Conservation (phyloP, 2,113 vertebrate genomes). For the Diadophis punctatus region DNA sequence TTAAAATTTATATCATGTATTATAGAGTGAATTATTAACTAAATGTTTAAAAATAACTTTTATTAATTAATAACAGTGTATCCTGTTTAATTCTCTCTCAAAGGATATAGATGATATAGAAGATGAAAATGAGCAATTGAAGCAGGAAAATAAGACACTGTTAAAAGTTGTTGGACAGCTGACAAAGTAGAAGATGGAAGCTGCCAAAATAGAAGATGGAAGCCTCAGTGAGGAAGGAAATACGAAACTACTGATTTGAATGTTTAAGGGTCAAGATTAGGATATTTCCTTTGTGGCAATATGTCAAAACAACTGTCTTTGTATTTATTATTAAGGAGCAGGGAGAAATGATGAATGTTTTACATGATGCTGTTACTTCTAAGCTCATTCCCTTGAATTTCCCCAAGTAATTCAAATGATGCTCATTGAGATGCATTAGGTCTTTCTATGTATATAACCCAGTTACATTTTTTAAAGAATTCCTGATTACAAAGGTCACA, state of each 20-base stretch:
- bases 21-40: not conserved
- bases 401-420: slow-evolving; percentile 39
- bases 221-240: slow-evolving; percentile 52
- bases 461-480: slow-evolving; percentile 31
- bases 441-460: slow-evolving; percentile 39
- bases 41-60: not conserved
- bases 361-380: slow-evolving; percentile 62
- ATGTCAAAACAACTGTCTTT: slow-evolving; percentile 67
- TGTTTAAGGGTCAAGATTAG: slow-evolving; percentile 58
- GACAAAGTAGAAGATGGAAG: slow-evolving; percentile 88
- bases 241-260: slow-evolving; percentile 77
- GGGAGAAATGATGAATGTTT: slow-evolving; percentile 62
- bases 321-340: slow-evolving; percentile 77
- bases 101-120: slow-evolving; percentile 98
- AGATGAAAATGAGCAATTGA: slow-evolving; percentile 97
- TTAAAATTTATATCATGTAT: not conserved
- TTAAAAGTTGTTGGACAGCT: slow-evolving; percentile 98
- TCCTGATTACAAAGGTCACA: slow-evolving; percentile 46
- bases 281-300: slow-evolving; percentile 67
- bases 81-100: slow-evolving; percentile 34
- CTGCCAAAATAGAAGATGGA: slow-evolving; percentile 90
- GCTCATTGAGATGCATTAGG: slow-evolving; percentile 42
- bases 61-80: slow-evolving; percentile 17
- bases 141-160: slow-evolving; percentile 99
- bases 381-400: slow-evolving; percentile 36